Base-by-base conservation (phyloP, 2,113 vertebrate species). In the Lota lota region DNA sequence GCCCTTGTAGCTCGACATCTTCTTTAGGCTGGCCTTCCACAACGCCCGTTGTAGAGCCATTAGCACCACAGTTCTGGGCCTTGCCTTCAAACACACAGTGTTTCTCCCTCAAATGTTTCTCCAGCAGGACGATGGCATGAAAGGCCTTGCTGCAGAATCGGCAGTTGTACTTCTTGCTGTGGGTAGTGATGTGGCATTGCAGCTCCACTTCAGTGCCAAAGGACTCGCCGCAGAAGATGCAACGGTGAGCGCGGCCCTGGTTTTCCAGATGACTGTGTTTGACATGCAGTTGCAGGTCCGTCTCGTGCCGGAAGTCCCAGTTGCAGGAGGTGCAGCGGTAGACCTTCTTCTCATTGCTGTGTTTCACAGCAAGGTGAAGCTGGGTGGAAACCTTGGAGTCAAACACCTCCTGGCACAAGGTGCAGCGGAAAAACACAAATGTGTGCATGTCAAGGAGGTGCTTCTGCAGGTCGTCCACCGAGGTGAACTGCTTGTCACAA, bases 101-200 rank as follows among this genome's bases (percentile, higher is more conserved):
- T 73, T 98, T 97, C 77, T 98, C 95, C 62, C 96, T 87, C 81
- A 99, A 81, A 88, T 99, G 97, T 58, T 96, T 97, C 87, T 99
- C 97, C 79, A 99, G 89, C 80, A 98, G 86, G 70, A 95, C 94
- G 51, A 98, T 95, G 50, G 97, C 97, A 3, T 99, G 97, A 88
- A 99, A 99, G 77, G 97, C 97, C 78, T 99, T 98, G 84, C 97
- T 97, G 89, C 97, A 99, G 90, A 99, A 98, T 75, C 95, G 95
- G 86, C 97, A 99, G 88, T 98, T 98, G 82, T 96, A 98, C 85
- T 98, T 99, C 88, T 99, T 99, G 86, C 97, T 98, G 89, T 99
- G 97, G 0, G 95, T 99, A 50, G 97, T 99, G 77, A 99, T 98
- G 87, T 99, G 97, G 72, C 97, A 99, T 88, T 99, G 97, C 19